Evolutionary conservation across 2,888 invertebrate species (phyloP), one percentile per base, ranked within the genome.

Genomic region (Acanthosepion pharaonis): DNA sequence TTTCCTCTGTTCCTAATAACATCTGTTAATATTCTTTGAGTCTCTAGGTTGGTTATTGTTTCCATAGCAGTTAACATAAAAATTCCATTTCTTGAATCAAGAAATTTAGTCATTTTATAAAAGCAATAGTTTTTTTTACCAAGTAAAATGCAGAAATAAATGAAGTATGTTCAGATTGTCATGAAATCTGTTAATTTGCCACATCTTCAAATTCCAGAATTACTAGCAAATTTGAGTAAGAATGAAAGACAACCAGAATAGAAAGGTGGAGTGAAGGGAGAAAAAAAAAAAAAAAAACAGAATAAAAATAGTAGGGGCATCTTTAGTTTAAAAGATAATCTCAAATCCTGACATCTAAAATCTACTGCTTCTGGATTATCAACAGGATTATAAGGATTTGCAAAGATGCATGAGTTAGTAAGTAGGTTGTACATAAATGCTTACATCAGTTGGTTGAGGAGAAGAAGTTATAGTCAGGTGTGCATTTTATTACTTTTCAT

Each of bases 311-410:
- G 33, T 78, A 11, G 78, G 78, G 78, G n/a, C 78, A 78, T 78
- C 78, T 78, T n/a, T 33, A 78, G 78, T n/a, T 18, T 33, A n/a
- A 78, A 0, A 78, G 78, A 78, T 78, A 78, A 78, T 78, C 78
- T 33, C n/a, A 78, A 78, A 78, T 78, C 18, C 15, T 78, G 78
- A 78, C 78, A 78, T 33, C 33, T 78, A 33, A 78, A 78, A 78
- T 33, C 78, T 78, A 78, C 78, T 78, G 33, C n/a, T 15, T 78
- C 15, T n/a, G n/a, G 78, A 78, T 78, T 78, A 78, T 78, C 78
- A 78, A n/a, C n/a, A n/a, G 78, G 78, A 78, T 78, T 78, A 78
- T 11, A 78, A 78, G 78, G 78, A 78, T 78, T 78, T 78, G 78
- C n/a, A n/a, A 33, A 11, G 78, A 78, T 78, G n/a, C 78, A 78